Base-by-base conservation (phyloP, 2,888 invertebrate genomes). In the Bimastos eiseni region DNA sequence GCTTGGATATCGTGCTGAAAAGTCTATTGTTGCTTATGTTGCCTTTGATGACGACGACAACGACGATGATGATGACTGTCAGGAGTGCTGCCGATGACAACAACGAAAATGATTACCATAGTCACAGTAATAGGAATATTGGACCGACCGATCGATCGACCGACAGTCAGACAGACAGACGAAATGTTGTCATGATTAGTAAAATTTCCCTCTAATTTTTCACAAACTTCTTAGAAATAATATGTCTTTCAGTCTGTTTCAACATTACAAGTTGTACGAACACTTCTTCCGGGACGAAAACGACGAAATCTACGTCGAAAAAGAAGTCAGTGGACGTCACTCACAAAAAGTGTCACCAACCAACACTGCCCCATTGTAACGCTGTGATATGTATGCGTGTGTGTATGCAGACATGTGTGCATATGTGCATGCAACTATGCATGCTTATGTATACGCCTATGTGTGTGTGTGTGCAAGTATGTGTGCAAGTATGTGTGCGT, bases 261-360 rank as follows among this genome's bases (percentile, higher is more conserved):
- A 86, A 37, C 86, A 86, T 24, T 37, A 86, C 36, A 86, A 86
- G 86, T 37, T 86, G 86, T 86, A 86, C 86, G 86, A 86, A 86
- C 36, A 37, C 24, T 86, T 86, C 86, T 34, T 86, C 70, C 70
- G n/a, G 70, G n/a, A 30, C n/a, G 70, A 70, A 70, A 70, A 70
- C n/a, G 70, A 70, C 70, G 70, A 70, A 70, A 1, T 3, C 30
- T 70, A 70, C 70, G 70, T 70, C 13, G 70, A 30, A n/a, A 70
- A 70, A 70, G 30, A 70, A 70, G 70, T 70, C 1, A n/a, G 70
- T n/a, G 8, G n/a, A 8, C 3, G 8, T 70, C 70, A 70, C 8
- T 1, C 70, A n/a, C 70, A 49, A 49, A 70, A n/a, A n/a, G n/a
- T n/a, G 30, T 55, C 6, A 3, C 5, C 5, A 55, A 24, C 70